Percentiles rank a stretch among this genome's conserved stretches.
phyloP scores from a whole-genome alignment of 2,888 invertebrate species.

The Argyresthia goedartella region DNA sequence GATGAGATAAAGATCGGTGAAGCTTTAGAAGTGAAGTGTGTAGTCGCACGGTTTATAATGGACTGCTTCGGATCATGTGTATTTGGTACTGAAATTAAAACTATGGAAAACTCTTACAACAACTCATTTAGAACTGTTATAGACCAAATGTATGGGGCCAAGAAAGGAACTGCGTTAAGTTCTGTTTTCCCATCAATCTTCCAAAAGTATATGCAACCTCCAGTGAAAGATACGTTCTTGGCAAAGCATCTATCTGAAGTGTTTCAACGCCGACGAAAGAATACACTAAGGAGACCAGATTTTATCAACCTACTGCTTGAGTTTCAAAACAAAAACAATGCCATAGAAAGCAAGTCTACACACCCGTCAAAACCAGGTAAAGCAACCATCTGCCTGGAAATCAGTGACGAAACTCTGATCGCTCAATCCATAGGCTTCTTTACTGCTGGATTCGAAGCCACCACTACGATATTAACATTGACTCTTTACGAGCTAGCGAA shows the following conservation, averaged over 20 bases:
- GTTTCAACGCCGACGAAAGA: slow-evolving; percentile 21
- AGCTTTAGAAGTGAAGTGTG: slow-evolving; percentile 21
- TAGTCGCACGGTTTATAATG: slow-evolving; percentile 36
- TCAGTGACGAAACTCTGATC: slow-evolving; percentile 37
- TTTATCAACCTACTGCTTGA: slow-evolving; percentile 37
- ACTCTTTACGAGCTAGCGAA: slow-evolving; percentile 35
- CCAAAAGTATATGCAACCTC: background rate
- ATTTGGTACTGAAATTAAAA: slow-evolving; percentile 38
- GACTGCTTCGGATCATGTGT: slow-evolving; percentile 35
- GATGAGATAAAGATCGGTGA: slow-evolving; percentile 15
- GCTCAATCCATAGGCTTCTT: slow-evolving; percentile 63
- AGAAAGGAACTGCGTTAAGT: background rate
- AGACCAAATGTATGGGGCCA: slow-evolving; percentile 14
- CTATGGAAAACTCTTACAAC: slow-evolving; percentile 17
- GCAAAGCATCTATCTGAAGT: slow-evolving; percentile 4
- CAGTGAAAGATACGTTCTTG: slow-evolving; percentile 3
- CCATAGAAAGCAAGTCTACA: slow-evolving; percentile 30
- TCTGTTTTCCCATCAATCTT: background rate
- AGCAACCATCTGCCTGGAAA: slow-evolving; percentile 15
- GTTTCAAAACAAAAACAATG: slow-evolving; percentile 23
- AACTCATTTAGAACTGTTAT: slow-evolving; percentile 25
- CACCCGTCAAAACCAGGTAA: slow-evolving; percentile 16
- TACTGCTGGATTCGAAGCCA: slow-evolving; percentile 39
- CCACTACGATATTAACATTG: slow-evolving; percentile 26
- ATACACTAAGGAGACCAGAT: slow-evolving; percentile 29